Conservation (phyloP, 2,113 vertebrate genomes). For the Lipophrys pholis region DNA sequence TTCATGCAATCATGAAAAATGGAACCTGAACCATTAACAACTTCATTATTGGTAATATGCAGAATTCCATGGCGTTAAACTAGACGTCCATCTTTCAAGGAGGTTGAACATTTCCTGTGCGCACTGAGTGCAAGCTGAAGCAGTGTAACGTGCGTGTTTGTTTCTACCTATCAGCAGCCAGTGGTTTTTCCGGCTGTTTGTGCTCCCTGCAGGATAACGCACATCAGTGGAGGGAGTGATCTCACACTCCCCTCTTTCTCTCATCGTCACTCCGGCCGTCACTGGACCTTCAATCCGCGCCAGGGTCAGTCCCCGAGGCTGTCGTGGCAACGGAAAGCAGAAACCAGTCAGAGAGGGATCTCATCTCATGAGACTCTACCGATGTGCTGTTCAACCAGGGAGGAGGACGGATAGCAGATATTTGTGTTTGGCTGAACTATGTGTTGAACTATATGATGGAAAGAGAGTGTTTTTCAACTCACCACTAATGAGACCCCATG, state of each 20-base stretch:
- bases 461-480: conserved; percentile 61
- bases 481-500: conserved; percentile 87
- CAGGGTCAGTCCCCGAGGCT: conserved; percentile 93
- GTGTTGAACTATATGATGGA: background rate
- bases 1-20: no score
- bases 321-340: conserved; percentile 23
- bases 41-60: no score
- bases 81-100: no score
- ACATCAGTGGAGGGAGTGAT: conserved; percentile 92
- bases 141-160: background rate
- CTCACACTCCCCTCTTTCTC: conserved; percentile 89
- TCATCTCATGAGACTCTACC: background rate
- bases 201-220: conserved; percentile 91
- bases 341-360: background rate
- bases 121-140: no score
- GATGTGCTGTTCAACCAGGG: background rate
- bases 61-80: background rate
- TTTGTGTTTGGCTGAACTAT: background rate
- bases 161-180: conserved; percentile 94
- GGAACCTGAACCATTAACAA: no score
- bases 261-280: conserved; percentile 90
- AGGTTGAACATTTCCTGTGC: no score
- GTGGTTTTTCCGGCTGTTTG: conserved; percentile 86
- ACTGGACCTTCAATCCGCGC: conserved; percentile 88
- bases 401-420: background rate